Conservation (phyloP, 2,113 vertebrate genomes). For the human (Homo sapiens) region GRCh38 chrX:75321001-75321500, state of each 20-base stretch:
- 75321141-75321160: background rate
- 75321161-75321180: background rate
- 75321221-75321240: background rate
- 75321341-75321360: background rate
- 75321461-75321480: background rate
- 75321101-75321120: background rate
- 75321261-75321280: slow-evolving; percentile 20
- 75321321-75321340: background rate
- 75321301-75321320: slow-evolving; percentile 4
- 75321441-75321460: background rate
- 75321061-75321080: background rate
- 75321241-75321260: background rate
- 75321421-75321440: background rate
- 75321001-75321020: background rate
- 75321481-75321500: background rate
- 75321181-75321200: background rate
- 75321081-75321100: background rate
- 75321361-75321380: background rate
- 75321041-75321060: background rate
- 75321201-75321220: background rate
- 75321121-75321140: background rate
- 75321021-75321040: background rate
- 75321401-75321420: slow-evolving; percentile 17
- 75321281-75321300: background rate
- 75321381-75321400: background rate